Conservation (phyloP, 2,797 vertebrate genomes). For the Fistularia commersonii region DNA sequence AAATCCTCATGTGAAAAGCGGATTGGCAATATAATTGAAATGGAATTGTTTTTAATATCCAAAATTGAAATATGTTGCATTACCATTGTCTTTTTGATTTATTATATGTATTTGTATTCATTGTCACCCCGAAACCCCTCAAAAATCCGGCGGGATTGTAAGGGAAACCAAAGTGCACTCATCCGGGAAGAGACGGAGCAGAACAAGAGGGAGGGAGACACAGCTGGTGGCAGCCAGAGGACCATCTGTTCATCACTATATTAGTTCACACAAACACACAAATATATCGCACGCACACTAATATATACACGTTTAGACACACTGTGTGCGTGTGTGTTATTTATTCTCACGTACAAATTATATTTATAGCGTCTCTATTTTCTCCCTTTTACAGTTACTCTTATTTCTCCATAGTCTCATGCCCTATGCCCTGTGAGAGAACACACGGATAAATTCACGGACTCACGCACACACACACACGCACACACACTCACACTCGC, state of each 20-base stretch:
- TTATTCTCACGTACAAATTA: slow-evolving; percentile 8
- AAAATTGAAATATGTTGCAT: no score
- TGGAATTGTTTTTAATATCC: no score
- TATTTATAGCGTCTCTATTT: slow-evolving; percentile 28
- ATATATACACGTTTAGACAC: slow-evolving; percentile 1
- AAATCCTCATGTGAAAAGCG: no score
- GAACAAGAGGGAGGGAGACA: slow-evolving; percentile 53
- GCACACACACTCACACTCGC: no score
- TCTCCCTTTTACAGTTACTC: slow-evolving; percentile 28
- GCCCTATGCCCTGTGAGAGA: slow-evolving; percentile 17
- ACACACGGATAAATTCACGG: slow-evolving; percentile 9
- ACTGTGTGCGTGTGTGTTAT: background rate
- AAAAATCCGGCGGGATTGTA: slow-evolving; percentile 17
- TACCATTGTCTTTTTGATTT: no score
- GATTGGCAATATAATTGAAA: no score
- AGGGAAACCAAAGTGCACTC: slow-evolving; percentile 32
- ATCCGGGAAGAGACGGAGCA: slow-evolving; percentile 17
- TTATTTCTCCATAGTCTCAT: slow-evolving; percentile 24
- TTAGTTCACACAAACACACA: slow-evolving; percentile 58
- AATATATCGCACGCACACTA: slow-evolving; percentile 17
- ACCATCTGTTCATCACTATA: slow-evolving; percentile 83
- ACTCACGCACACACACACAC: slow-evolving; percentile 13
- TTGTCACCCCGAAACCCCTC: no score
- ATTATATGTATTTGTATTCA: no score
- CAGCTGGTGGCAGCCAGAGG: slow-evolving; percentile 87